Evolutionary conservation across 1,140 invertebrate genomes (phyloP).

Genomic region (Elysia chlorotica): DNA sequence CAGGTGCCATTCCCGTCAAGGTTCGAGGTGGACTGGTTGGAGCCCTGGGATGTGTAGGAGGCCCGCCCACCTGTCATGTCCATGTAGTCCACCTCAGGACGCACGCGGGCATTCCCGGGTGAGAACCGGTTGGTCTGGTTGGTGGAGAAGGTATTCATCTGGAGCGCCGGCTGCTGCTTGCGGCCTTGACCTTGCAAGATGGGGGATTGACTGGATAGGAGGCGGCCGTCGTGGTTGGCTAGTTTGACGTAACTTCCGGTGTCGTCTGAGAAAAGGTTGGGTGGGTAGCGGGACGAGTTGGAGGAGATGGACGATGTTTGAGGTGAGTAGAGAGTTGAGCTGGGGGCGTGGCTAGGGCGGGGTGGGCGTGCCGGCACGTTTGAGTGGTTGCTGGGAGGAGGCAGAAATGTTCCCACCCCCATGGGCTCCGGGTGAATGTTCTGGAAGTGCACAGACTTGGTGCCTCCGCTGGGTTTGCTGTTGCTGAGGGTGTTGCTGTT

Average conservation of each 20-base stretch:
- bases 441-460: slow-evolving; percentile 15
- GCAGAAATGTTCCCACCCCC: not conserved
- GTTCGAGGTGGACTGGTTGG: slow-evolving; percentile 11
- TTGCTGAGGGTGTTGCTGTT: not conserved
- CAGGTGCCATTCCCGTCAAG: slow-evolving; percentile 12
- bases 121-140: not conserved
- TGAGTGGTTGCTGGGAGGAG: not conserved
- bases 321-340: not conserved
- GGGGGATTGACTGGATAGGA: not conserved
- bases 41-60: slow-evolving; percentile 10
- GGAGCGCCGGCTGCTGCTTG: no score
- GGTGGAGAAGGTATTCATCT: not conserved
- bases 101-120: no score
- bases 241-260: not conserved
- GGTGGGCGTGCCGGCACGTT: not conserved
- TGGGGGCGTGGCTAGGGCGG: not conserved
- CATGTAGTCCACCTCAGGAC: slow-evolving; percentile 17
- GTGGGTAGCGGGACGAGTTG: not conserved
- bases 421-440: slow-evolving; percentile 17
- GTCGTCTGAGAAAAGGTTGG: slow-evolving; percentile 1
- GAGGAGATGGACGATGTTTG: not conserved
- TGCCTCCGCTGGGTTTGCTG: not conserved
- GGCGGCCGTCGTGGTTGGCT: not conserved
- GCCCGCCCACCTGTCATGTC: slow-evolving; percentile 20
- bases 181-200: no score